Evolutionary conservation across 2,888 invertebrate genomes (phyloP).

Genomic region (Hydraecia micacea): DNA sequence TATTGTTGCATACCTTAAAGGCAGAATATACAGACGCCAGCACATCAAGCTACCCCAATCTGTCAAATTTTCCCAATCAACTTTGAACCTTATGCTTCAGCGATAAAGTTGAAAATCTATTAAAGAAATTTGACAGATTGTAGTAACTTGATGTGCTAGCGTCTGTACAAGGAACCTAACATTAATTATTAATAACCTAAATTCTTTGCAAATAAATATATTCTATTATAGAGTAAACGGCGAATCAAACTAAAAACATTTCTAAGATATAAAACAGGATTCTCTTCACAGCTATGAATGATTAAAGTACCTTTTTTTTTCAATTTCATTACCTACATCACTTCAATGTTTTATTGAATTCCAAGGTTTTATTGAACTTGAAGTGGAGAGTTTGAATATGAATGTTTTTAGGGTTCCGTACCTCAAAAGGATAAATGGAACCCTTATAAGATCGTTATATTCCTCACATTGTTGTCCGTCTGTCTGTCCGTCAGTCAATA

Average conservation of each 20-base stretch:
- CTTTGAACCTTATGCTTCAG: no score
- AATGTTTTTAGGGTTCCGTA: slow-evolving; percentile 25
- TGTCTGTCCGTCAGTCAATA: no score
- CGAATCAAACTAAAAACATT: slow-evolving; percentile 31
- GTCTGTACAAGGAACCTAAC: neutral
- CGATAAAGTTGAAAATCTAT: no score
- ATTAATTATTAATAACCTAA: neutral
- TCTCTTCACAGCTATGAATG: slow-evolving; percentile 43
- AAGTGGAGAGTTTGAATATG: slow-evolving; percentile 50
- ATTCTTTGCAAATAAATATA: neutral
- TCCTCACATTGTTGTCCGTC: no score
- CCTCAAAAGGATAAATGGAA: no score
- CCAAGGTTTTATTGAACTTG: slow-evolving; percentile 43
- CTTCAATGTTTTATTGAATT: slow-evolving; percentile 54
- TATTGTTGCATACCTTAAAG: neutral
- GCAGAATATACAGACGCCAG: no score
- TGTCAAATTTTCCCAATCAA: no score
- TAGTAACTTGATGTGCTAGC: no score
- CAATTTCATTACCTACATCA: slow-evolving; percentile 52
- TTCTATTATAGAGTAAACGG: neutral
- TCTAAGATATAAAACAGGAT: slow-evolving; percentile 21
- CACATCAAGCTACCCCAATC: no score
- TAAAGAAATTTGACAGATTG: no score
- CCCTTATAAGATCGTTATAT: no score
- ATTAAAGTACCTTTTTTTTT: slow-evolving; percentile 40